These are phyloP conservation scores for Drosophila trapezifrons DNA, from an alignment of 1,140 invertebrate genomes.

Conservation along the genomic window DNA sequence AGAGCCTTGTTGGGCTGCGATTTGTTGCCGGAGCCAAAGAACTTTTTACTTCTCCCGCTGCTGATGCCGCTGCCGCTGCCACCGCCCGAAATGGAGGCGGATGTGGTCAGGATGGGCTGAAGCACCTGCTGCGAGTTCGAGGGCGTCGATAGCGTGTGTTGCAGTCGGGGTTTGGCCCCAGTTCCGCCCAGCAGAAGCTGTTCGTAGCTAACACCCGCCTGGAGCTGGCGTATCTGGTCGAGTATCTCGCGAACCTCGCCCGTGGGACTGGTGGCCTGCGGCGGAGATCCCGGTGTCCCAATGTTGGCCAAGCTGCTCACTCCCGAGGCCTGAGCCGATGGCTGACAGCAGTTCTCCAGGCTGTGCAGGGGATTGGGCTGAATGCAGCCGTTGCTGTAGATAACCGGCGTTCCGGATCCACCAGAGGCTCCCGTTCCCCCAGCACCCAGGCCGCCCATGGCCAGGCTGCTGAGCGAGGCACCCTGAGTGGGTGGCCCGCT, in stretches of 20 bases:
- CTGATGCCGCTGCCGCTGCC: neutral
- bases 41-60: constrained; percentile 65
- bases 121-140: constrained; percentile 41
- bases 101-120: constrained; percentile 37
- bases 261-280: constrained; percentile 91
- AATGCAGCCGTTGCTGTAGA: constrained; percentile 70
- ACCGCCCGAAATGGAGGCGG: constrained; percentile 15
- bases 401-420: constrained; percentile 53
- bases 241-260: constrained; percentile 88
- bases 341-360: constrained; percentile 77
- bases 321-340: constrained; percentile 86
- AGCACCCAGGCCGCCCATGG: constrained; percentile 41
- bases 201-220: constrained; percentile 80
- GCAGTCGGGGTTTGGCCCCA: constrained; percentile 55
- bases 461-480: constrained; percentile 57
- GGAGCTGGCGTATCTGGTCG: constrained; percentile 89
- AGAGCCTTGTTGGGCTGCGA: constrained; percentile 73
- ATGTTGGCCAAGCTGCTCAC: constrained; percentile 88
- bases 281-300: constrained; percentile 89
- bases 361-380: constrained; percentile 76
- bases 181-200: constrained; percentile 54
- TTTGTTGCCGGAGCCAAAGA: constrained; percentile 57
- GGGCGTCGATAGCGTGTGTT: constrained; percentile 72
- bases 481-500: constrained; percentile 53
- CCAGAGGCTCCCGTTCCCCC: constrained; percentile 10